These are phyloP conservation scores for Monodelphis domestica DNA, from an alignment of 2,797 vertebrate genomes.

Conservation along the genomic window DNA sequence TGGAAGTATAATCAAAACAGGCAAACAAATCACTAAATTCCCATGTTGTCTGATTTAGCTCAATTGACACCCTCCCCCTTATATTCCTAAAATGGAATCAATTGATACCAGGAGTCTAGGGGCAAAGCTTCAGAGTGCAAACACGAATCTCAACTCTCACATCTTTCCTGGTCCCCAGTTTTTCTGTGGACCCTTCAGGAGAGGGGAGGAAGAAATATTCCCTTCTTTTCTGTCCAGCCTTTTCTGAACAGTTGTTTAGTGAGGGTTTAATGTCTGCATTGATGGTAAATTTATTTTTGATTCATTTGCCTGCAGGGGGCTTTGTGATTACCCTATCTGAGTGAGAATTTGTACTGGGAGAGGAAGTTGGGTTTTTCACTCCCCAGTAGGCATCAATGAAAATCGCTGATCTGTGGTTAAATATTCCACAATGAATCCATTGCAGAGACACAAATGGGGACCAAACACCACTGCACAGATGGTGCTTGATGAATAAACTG, in stretches of 20 bases:
- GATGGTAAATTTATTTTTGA: constrained; percentile 25
- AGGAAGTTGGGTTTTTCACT: constrained; percentile 35
- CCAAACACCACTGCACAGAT: constrained; percentile 74
- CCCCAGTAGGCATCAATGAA: constrained; percentile 15
- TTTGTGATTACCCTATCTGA: constrained; percentile 49
- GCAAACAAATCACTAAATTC: neutral
- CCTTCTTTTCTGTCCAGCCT: neutral
- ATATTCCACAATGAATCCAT: constrained; percentile 68
- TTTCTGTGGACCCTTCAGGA: neutral
- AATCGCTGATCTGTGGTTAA: constrained; percentile 62
- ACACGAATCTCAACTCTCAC: neutral
- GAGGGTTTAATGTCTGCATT: neutral
- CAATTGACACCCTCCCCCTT: neutral
- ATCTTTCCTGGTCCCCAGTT: fast-evolving
- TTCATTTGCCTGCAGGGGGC: constrained; percentile 31
- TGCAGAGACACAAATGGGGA: constrained; percentile 71
- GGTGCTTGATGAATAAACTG: constrained; percentile 68
- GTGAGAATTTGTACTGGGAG: constrained; percentile 27
- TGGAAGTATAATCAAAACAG: neutral
- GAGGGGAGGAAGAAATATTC: neutral
- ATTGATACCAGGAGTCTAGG: neutral
- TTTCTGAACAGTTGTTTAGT: neutral
- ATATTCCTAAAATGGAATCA: neutral
- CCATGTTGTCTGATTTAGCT: neutral
- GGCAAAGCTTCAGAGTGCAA: neutral